Percentiles rank a stretch among this genome's conserved stretches.
Conservation (phyloP, 2,888 invertebrate genomes). For the Patella pellucida region DNA sequence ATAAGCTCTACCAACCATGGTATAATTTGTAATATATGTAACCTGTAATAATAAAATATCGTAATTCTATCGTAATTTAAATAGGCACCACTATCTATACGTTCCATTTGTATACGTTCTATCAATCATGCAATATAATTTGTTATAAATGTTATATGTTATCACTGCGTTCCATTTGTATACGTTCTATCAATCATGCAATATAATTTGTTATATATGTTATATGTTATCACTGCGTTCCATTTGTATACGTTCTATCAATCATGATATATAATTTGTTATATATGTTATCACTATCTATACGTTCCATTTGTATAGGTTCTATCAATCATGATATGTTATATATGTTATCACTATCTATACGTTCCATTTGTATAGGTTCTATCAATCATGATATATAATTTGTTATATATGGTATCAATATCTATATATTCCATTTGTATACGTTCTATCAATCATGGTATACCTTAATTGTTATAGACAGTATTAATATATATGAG, state of each 20-base stretch:
- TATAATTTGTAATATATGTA: slow-evolving; percentile 9
- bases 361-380: too few relatives aligned
- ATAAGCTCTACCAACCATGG: slow-evolving; percentile 10
- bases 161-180: too few relatives aligned
- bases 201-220: slow-evolving; percentile 10
- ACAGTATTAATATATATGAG: too few relatives aligned
- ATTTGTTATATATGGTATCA: neutral
- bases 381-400: too few relatives aligned
- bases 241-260: neutral
- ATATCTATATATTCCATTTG: neutral
- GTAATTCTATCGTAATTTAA: neutral
- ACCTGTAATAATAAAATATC: neutral
- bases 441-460: slow-evolving; percentile 6
- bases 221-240: too few relatives aligned
- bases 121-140: too few relatives aligned
- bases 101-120: too few relatives aligned
- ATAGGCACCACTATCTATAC: neutral
- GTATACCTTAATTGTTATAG: neutral
- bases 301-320: slow-evolving; percentile 1
- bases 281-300: too few relatives aligned
- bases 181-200: slow-evolving; percentile 11
- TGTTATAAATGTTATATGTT: too few relatives aligned
- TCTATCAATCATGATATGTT: neutral
- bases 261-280: neutral
- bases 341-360: too few relatives aligned